Percentiles rank a stretch among this genome's conserved stretches.
phyloP scores from a whole-genome alignment of 2,888 invertebrate species.

The Bimastos eiseni region DNA sequence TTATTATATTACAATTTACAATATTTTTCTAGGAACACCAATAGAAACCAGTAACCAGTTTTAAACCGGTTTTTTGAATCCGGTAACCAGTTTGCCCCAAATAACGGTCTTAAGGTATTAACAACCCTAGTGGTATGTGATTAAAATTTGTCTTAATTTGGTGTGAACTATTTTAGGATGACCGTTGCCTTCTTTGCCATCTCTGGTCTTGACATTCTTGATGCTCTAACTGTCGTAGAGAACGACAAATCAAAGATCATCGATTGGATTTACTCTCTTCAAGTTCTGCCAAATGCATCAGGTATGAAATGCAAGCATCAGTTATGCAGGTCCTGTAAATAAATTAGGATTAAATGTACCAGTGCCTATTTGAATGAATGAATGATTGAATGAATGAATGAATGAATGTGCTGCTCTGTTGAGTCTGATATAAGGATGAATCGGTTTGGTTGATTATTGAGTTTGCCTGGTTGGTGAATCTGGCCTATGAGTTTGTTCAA shows the following conservation, averaged over 20 bases:
- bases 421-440: too few relatives aligned
- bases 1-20: too few relatives aligned
- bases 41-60: too few relatives aligned
- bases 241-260: conserved; percentile 72
- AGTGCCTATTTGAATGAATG: background rate
- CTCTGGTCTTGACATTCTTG: conserved; percentile 84
- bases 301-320: conserved; percentile 44
- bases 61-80: too few relatives aligned
- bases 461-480: background rate
- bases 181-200: conserved; percentile 78
- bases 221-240: conserved; percentile 74
- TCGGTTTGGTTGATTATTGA: background rate
- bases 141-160: background rate
- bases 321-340: too few relatives aligned
- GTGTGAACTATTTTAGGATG: conserved; percentile 53
- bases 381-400: background rate
- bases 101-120: too few relatives aligned
- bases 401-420: background rate
- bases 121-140: background rate
- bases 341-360: too few relatives aligned
- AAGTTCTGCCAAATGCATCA: conserved; percentile 71
- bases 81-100: too few relatives aligned
- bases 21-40: too few relatives aligned
- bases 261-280: conserved; percentile 88
- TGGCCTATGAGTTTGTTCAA: background rate